Base-by-base conservation (phyloP, 2,797 vertebrate species). In the Vultur gryphus region DNA sequence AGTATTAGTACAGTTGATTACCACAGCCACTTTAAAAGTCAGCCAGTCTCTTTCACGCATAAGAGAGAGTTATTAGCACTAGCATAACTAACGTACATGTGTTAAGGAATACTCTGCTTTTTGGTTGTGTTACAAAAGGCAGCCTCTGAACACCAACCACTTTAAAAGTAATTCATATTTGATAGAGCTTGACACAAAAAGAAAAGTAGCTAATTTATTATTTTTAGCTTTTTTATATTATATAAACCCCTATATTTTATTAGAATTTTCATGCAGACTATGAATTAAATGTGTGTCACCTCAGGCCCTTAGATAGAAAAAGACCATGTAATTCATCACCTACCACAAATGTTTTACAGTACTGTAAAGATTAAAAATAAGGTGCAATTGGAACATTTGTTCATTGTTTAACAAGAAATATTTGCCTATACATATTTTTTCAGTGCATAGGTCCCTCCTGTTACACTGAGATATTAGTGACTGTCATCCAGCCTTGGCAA, bases 141-240 rank as follows among this genome's bases (percentile, higher is more conserved):
- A 93, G 61, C n/a, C 52, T 89, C 73, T 90, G 79, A 95, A 90
- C 66, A 79, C 9, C 19, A 66, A 57, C 6, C 4, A n/a, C 12
- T 92, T 84, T 70, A 58, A 95, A 81, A 89, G 25, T n/a, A 62
- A 78, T 39, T 95, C 2, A 48, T 79, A 70, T 70, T 87, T 71
- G 25, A 77, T 52, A 85, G 77, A 37, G 7, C 8, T 46, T 80
- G 37, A 43, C 37, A 57, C 13, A 57, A 88, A 94, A 93, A 33
- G 1, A 35, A 77, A 52, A 87, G 8, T 15, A 67, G 9, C 5
- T 84, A 52, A 69, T 82, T 85, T 69, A 59, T 73, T 85, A 84
- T 84, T 83, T 61, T 61, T 73, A 31, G 3, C 2, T 78, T 72
- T 52, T 64, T 29, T 54, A 39, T 46, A 59, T 10, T 78, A 21